A percentile compares a stretch with the other conserved stretches of the same genome.
Evolutionary conservation across 2,888 invertebrate genomes (phyloP).

Genomic region (Digitonthophagus gazella): DNA sequence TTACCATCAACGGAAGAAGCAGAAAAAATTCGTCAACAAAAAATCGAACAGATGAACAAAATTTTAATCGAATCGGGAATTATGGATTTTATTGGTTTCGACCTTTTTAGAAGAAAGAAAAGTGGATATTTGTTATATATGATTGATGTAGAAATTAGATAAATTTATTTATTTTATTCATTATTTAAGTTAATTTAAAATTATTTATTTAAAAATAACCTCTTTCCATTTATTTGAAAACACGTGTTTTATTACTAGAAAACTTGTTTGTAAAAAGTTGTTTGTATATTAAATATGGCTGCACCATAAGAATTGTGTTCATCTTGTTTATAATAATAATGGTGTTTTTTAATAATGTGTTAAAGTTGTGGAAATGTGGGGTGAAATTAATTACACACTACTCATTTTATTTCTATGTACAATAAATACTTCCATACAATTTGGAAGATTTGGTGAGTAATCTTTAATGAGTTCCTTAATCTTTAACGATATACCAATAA

Average conservation of each 20-base stretch:
- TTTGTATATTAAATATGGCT: not conserved
- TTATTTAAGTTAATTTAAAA: not conserved
- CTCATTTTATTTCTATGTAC: not conserved
- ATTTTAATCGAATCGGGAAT: conserved; percentile 13
- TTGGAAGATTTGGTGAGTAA: not conserved
- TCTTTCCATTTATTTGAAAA: not conserved
- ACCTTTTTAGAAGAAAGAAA: conserved; percentile 5
- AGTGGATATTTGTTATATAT: not conserved
- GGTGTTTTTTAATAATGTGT: not conserved
- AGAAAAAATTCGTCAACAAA: conserved; percentile 3
- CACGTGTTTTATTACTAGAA: not conserved
- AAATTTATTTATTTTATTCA: not conserved
- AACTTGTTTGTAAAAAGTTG: not conserved
- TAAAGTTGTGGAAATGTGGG: not conserved
- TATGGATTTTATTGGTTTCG: conserved; percentile 16
- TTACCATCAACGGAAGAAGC: conserved; percentile 7
- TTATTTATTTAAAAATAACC: no score
- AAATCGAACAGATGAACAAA: conserved; percentile 15
- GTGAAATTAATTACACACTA: not conserved
- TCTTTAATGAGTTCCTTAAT: no score
- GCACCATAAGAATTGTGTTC: not conserved
- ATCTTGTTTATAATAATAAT: not conserved
- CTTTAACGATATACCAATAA: no score
- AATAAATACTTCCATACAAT: not conserved
- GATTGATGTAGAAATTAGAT: conserved; percentile 19